Evolutionary conservation across 2,113 vertebrate genomes (phyloP), one percentile per base, ranked within the genome.

Genomic region (Melanocharis versteri): DNA sequence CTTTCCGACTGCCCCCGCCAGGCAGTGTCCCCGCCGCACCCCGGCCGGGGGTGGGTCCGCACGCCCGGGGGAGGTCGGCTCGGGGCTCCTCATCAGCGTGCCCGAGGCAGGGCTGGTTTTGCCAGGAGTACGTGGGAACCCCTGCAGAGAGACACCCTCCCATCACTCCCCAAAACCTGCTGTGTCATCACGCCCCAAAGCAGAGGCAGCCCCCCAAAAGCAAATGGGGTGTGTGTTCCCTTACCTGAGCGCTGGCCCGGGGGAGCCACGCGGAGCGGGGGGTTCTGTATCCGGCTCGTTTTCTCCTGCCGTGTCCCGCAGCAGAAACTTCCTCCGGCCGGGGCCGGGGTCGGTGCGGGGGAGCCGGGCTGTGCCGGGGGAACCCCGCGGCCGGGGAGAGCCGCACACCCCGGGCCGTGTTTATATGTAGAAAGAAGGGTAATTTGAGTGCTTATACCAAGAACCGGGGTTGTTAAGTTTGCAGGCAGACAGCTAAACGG

Each of bases 401-500:
- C 75, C 77, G 77, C 78, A 42, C 89, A 87, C 86, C 87, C 90
- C 77, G 58, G 89, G 84, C 91, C 84, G 91, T 91, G 93, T 96
- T 94, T 95, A 95, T 96, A 94, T 94, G 94, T 90, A 64, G 95
- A 95, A 96, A 95, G 96, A 96, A 93, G 97, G 91, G 88, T 90
- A 93, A 95, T 97, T 97, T 87, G 93, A 96, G 97, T 97, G 97
- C 95, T 97, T 97, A 93, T 93, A 96, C 94, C 86, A 93, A 93
- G 94, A 93, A 94, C 88, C 53, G 75, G 93, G 95, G 94, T 91
- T 95, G 94, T 92, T 95, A 96, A 97, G 95, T 98, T 98, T 97
- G 96, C 95, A 97, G 96, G 94, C 97, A 95, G 97, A 96, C 97
- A 90, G 96, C 92, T 96, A 94, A 96, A 97, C 96, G 94, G 96